Evolutionary conservation across 2,113 vertebrate genomes (phyloP), one percentile per base, ranked within the genome.

Genomic region (Burhinus bistriatus): DNA sequence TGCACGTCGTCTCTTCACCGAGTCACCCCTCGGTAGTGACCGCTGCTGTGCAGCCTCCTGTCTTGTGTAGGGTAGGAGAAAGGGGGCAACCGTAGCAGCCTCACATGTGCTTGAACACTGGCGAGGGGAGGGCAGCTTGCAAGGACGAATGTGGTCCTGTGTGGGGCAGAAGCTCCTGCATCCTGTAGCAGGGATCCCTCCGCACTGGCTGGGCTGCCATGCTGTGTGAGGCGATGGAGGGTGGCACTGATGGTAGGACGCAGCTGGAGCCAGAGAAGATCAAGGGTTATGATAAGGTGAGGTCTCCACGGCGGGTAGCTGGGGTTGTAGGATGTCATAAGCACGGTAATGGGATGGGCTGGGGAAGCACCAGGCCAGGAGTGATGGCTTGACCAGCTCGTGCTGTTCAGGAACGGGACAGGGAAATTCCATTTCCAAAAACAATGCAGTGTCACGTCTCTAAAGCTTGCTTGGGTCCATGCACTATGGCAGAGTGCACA

Each of bases 131-230:
- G 45, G 22, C 45, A 61, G 15, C 22, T 80, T 68, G 47, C 47
- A 75, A 68, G 18, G 81, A n/a, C 15, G 9, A 62, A 26, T 3
- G 20, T 44, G 19, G n/a, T 57, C 42, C 40, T 69, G 15, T 34
- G 42, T 44, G 26, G n/a, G 32, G n/a, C 27, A 58, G 75, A 85
- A 20, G 32, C 23, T 89, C 42, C 61, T 12, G 55, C 13, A 30
- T 55, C 32, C 55, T 0, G 0, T 45, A 51, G 11, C 15, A 44
- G 36, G 42, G 36, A 51, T n/a, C 32, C 9, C 49, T 78, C 12
- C 57, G 30, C 30, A 75, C 81, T 32, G 11, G 18, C 22, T 42
- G 45, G 81, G 52, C 29, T 70, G 12, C 5, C 1, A 8, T 54
- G 16, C 47, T 71, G n/a, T 11, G 2, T 51, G 49, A 45, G 38